Percentiles rank a stretch among this genome's conserved stretches.
These are phyloP conservation scores for Natator depressus DNA, from an alignment of 2,113 vertebrate species.

Conservation along the genomic window DNA sequence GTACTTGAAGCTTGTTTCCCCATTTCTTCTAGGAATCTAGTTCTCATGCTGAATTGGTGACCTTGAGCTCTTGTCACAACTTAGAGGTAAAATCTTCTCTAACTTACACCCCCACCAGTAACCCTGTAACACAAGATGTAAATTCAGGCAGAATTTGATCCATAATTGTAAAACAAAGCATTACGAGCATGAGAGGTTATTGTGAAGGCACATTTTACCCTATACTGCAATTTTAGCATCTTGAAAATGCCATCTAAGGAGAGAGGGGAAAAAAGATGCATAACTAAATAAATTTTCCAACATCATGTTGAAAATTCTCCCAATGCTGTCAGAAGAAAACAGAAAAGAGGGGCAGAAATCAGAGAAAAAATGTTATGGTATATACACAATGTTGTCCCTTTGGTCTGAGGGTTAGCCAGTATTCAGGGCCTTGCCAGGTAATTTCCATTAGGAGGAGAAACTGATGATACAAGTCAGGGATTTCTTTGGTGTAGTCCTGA, in stretches of 20 bases:
- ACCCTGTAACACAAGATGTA: neutral
- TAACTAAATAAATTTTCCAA: slow-evolving; percentile 61
- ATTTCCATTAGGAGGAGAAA: neutral
- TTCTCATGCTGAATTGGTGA: neutral
- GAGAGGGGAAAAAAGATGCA: slow-evolving; percentile 36
- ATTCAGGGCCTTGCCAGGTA: neutral
- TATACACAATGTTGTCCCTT: neutral
- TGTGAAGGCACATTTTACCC: slow-evolving; percentile 49
- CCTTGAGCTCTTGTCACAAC: neutral
- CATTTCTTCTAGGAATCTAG: neutral
- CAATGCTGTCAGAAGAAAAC: slow-evolving; percentile 33
- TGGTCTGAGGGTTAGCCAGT: neutral
- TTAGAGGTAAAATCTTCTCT: neutral
- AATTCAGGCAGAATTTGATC: neutral
- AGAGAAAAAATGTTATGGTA: slow-evolving; percentile 37
- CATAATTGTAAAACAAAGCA: neutral
- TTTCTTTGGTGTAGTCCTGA: neutral
- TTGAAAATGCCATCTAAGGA: slow-evolving; percentile 66
- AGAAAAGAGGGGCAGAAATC: slow-evolving; percentile 37
- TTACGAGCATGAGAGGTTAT: slow-evolving; percentile 29
- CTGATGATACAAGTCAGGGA: neutral
- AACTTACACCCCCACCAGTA: neutral
- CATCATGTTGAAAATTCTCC: slow-evolving; percentile 55
- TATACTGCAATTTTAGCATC: slow-evolving; percentile 62
- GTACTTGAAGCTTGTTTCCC: neutral